phyloP scores from a whole-genome alignment of 1,140 invertebrate genomes.

The Neodiprion fabricii region DNA sequence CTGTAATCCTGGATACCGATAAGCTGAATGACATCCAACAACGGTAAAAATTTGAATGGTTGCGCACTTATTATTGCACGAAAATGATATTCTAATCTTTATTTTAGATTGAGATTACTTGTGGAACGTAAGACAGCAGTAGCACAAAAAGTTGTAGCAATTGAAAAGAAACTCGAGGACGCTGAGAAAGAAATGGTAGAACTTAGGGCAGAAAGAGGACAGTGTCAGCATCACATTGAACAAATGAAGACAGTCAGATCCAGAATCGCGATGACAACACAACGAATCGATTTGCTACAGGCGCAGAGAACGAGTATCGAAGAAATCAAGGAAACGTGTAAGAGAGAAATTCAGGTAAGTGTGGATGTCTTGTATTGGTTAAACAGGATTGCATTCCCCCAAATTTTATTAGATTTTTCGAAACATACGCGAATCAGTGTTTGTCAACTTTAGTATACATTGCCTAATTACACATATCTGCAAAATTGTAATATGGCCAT shows the following conservation, averaged over 20 bases:
- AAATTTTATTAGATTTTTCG: no score
- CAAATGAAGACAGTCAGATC: slow-evolving; percentile 42
- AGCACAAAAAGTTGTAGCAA: slow-evolving; percentile 37
- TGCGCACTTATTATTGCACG: slow-evolving; percentile 14
- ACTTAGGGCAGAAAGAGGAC: slow-evolving; percentile 42
- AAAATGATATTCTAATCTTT: slow-evolving; percentile 25
- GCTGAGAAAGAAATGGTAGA: slow-evolving; percentile 45
- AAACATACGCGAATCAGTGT: no score
- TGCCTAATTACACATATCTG: no score
- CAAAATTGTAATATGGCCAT: no score
- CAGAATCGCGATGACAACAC: slow-evolving; percentile 42
- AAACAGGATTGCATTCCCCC: no score
- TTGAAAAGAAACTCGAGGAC: slow-evolving; percentile 44
- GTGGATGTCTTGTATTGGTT: no score
- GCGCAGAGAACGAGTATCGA: slow-evolving; percentile 43
- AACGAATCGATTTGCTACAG: slow-evolving; percentile 35
- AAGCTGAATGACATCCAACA: slow-evolving; percentile 41
- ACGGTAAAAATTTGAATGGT: slow-evolving; percentile 37
- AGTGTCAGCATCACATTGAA: slow-evolving; percentile 34
- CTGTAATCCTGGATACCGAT: slow-evolving; percentile 44
- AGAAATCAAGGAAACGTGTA: slow-evolving; percentile 39
- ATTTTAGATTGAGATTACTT: slow-evolving; percentile 44
- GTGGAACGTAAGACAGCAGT: slow-evolving; percentile 33
- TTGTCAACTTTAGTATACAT: background rate
- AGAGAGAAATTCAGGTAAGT: slow-evolving; percentile 42